Evolutionary conservation across 2,888 invertebrate genomes (phyloP).

Genomic region (Sarcophaga carnaria): DNA sequence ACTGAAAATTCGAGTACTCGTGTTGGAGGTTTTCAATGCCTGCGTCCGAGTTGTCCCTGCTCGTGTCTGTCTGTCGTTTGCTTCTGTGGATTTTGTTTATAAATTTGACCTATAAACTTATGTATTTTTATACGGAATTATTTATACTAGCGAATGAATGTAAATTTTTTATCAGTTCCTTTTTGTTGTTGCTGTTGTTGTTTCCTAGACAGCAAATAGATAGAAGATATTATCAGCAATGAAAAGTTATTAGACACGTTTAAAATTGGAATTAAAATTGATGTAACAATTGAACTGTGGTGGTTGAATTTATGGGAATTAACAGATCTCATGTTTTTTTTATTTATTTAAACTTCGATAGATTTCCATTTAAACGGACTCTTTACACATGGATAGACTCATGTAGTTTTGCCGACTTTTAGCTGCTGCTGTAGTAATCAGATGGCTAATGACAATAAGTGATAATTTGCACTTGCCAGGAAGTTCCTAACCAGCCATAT

Average conservation of each 20-base stretch:
- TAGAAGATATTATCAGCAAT: background rate
- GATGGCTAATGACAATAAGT: no score
- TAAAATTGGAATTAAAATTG: background rate
- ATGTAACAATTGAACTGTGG: background rate
- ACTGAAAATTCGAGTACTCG: background rate
- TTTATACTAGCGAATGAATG: background rate
- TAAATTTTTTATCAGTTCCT: background rate
- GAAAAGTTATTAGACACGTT: background rate
- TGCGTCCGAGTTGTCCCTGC: background rate
- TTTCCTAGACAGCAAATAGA: background rate
- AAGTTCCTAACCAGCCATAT: no score
- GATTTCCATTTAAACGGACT: no score
- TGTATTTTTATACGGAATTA: conserved; percentile 13
- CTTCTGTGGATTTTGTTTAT: conserved; percentile 39
- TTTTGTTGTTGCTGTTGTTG: background rate
- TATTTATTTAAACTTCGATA: no score
- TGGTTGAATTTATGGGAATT: no score
- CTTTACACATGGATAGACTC: no score
- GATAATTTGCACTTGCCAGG: no score
- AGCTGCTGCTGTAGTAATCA: no score
- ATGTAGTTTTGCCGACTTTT: no score
- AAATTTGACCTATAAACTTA: conserved; percentile 52
- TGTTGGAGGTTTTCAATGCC: background rate
- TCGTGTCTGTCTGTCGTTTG: conserved; percentile 3
- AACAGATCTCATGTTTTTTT: no score